Percentiles rank a stretch among this genome's conserved stretches.
phyloP scores from a whole-genome alignment of 1,140 invertebrate species.

The Microplitis mediator region DNA sequence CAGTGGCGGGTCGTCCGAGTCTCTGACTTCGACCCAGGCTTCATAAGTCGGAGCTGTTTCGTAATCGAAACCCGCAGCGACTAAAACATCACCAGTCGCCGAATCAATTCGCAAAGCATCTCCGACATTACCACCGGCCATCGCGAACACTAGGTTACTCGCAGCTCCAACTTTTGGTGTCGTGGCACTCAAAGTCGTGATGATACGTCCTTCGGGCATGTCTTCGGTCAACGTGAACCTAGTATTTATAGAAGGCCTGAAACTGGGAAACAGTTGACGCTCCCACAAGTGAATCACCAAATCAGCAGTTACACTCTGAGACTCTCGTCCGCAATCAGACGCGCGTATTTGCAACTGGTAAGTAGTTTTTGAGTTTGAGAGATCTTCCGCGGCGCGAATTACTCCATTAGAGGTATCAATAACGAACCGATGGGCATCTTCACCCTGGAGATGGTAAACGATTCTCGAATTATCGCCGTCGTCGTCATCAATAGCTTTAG shows the following conservation, averaged over 20 bases:
- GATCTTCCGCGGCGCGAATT: constrained; percentile 72
- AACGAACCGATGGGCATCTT: constrained; percentile 76
- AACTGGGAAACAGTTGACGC: constrained; percentile 75
- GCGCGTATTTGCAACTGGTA: constrained; percentile 79
- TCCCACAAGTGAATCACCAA: constrained; percentile 75
- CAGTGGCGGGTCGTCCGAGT: constrained; percentile 81
- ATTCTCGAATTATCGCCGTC: constrained; percentile 80
- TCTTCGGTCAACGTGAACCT: constrained; percentile 82
- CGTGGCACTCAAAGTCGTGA: constrained; percentile 73
- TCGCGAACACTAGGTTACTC: constrained; percentile 76
- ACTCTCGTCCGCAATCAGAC: constrained; percentile 69
- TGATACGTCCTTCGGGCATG: constrained; percentile 72
- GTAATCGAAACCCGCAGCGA: constrained; percentile 83
- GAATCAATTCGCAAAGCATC: constrained; percentile 82
- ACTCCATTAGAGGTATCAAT: constrained; percentile 83
- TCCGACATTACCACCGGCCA: constrained; percentile 90
- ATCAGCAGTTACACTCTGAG: constrained; percentile 71
- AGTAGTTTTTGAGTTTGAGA: constrained; percentile 62
- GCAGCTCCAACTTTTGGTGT: constrained; percentile 75
- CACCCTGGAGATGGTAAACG: constrained; percentile 77
- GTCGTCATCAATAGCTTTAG: constrained; percentile 81
- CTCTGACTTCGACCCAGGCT: constrained; percentile 91
- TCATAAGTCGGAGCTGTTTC: constrained; percentile 84
- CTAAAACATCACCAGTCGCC: constrained; percentile 76
- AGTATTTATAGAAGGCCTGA: constrained; percentile 70